Evolutionary conservation across 2,888 invertebrate genomes (phyloP).

Genomic region (Scaptomyza parva): DNA sequence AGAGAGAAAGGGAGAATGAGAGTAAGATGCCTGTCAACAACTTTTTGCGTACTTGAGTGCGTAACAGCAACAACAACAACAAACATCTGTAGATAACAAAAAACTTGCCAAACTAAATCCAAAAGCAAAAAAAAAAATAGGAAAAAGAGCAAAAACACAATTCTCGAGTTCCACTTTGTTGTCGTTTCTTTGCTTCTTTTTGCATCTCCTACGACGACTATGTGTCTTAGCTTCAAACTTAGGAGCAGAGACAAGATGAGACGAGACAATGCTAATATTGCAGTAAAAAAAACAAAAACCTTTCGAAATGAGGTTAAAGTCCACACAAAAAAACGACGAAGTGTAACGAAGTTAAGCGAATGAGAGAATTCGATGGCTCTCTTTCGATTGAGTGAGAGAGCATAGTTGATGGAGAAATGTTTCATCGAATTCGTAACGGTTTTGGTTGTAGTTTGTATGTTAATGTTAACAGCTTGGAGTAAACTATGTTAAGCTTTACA

Average conservation of each 20-base stretch:
- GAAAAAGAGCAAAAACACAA: constrained; percentile 17
- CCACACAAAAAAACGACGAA: constrained; percentile 55
- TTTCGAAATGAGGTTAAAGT: constrained; percentile 65
- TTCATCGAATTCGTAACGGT: constrained; percentile 16
- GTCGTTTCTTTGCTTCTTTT: neutral
- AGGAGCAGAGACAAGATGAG: constrained; percentile 8
- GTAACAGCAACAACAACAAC: constrained; percentile 35
- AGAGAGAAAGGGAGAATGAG: neutral
- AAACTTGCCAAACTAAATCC: constrained; percentile 53
- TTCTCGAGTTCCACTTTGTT: constrained; percentile 1
- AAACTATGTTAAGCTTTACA: neutral
- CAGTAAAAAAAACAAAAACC: constrained; percentile 37
- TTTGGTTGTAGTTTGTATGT: constrained; percentile 27
- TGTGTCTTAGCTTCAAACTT: neutral
- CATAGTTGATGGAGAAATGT: neutral
- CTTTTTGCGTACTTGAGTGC: constrained; percentile 66
- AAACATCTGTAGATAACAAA: constrained; percentile 52
- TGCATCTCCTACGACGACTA: constrained; percentile 6
- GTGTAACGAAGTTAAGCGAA: constrained; percentile 31
- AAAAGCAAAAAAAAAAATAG: no score
- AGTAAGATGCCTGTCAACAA: constrained; percentile 75
- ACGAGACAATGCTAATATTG: constrained; percentile 44
- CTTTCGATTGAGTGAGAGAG: neutral
- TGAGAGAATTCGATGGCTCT: constrained; percentile 3
- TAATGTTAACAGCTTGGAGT: neutral